These are phyloP conservation scores for Psix sp. DNA, from an alignment of 1,140 invertebrate species.

Conservation along the genomic window DNA sequence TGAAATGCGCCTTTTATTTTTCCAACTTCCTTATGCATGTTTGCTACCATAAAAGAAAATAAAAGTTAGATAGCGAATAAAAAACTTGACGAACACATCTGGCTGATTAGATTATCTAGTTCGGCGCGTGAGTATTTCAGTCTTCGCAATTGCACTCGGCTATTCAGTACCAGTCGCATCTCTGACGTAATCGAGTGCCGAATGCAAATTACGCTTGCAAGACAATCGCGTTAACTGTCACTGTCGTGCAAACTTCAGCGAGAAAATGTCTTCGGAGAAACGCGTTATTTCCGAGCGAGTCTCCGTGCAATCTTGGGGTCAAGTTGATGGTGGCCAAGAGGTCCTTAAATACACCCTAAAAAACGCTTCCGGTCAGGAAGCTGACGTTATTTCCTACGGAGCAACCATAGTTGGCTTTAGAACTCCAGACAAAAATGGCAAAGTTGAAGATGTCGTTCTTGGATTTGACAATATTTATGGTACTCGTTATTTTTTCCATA, in stretches of 20 bases:
- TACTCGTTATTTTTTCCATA: too few relatives aligned
- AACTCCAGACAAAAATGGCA: constrained; percentile 81
- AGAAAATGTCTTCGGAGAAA: constrained; percentile 12
- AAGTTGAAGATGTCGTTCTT: constrained; percentile 81
- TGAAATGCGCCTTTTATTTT: constrained; percentile 18
- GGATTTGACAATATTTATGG: constrained; percentile 84
- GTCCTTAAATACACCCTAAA: constrained; percentile 77
- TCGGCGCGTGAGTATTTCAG: constrained; percentile 41
- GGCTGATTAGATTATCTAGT: constrained; percentile 50
- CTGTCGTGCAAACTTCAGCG: constrained; percentile 8
- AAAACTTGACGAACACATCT: constrained; percentile 15
- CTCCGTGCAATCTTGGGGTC: constrained; percentile 64
- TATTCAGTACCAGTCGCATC: constrained; percentile 36
- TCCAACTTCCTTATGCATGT: constrained; percentile 1
- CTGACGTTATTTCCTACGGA: constrained; percentile 82
- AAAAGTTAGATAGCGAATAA: constrained; percentile 24
- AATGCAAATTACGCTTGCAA: constrained; percentile 33
- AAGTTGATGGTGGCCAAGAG: constrained; percentile 50
- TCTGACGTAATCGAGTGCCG: constrained; percentile 36
- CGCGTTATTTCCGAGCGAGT: constrained; percentile 31
- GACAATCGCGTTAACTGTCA: constrained; percentile 20
- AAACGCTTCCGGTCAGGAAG: constrained; percentile 77
- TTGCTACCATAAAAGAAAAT: constrained; percentile 26
- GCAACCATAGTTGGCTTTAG: constrained; percentile 82
- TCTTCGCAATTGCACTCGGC: constrained; percentile 12